Evolutionary conservation across 2,797 vertebrate species (phyloP).

Genomic region (Apogon talboti): DNA sequence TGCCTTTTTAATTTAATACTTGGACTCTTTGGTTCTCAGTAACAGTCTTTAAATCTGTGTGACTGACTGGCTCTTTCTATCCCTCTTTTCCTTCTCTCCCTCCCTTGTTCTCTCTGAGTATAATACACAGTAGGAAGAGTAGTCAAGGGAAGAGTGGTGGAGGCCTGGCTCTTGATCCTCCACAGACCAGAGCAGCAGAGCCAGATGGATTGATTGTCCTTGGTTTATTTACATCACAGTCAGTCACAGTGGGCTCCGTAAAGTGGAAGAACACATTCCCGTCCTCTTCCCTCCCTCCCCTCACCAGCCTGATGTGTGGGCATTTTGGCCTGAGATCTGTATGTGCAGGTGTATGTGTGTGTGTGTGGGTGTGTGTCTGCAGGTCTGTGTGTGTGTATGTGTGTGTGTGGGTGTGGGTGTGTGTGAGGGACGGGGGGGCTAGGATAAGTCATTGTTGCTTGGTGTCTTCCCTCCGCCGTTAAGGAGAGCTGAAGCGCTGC

Average conservation of each 20-base stretch:
- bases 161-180: slow-evolving; percentile 51
- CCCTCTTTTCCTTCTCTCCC: slow-evolving; percentile 10
- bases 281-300: slow-evolving; percentile 47
- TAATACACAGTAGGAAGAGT: slow-evolving; percentile 57
- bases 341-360: slow-evolving; percentile 23
- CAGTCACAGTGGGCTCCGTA: slow-evolving; percentile 80
- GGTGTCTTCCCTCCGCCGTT: slow-evolving; percentile 82
- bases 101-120: slow-evolving; percentile 41
- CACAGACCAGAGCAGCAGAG: slow-evolving; percentile 64
- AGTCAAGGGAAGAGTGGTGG: slow-evolving; percentile 46
- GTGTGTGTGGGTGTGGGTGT: slow-evolving; percentile 6
- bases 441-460: slow-evolving; percentile 84
- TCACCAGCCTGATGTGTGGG: slow-evolving; percentile 65
- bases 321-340: slow-evolving; percentile 76
- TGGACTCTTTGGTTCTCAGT: slow-evolving; percentile 80
- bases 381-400: not conserved
- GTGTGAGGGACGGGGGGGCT: slow-evolving; percentile 62
- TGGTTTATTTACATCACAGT: slow-evolving; percentile 82
- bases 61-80: slow-evolving; percentile 48
- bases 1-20: slow-evolving; percentile 54
- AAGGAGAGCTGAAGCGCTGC: slow-evolving; percentile 81
- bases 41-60: slow-evolving; percentile 74
- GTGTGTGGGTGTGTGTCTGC: slow-evolving; percentile 16
- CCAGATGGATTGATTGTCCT: slow-evolving; percentile 76
- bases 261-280: slow-evolving; percentile 67